Evolutionary conservation across 92 coral and sea anemone species (phyloP), one percentile per base, ranked within the genome.

Genomic region (Scolanthus callimorphus): DNA sequence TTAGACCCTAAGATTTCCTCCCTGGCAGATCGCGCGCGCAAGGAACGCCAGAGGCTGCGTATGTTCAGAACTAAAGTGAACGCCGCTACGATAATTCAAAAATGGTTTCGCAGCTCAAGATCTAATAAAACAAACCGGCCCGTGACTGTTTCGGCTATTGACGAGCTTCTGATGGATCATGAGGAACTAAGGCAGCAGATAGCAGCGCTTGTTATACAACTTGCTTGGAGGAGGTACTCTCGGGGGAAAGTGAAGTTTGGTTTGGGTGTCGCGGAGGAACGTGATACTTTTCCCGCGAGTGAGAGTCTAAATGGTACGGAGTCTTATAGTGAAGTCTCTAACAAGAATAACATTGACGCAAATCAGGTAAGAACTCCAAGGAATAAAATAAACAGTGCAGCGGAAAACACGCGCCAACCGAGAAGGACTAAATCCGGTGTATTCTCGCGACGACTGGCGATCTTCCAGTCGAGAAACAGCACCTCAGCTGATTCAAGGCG

Each of bases 71-170:
- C 59, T 20, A 92, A 92, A 66, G 83, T 88, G 41, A 74, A 88
- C 29, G 98, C 98, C 15, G 98, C 98, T 0, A 55, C 80, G 6
- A 22, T 60, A 17, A 73, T 92, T 44, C 98, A 92, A 38, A 69
- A 79, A 17, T 83, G 80, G 78, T 92, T 77, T 63, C 69, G 96
- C 10, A 21, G 53, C n/a, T 53, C 69, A 17, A 75, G 73, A 39
- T 39, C 59, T 48, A 56, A 38, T n/a, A 23, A 46, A 21, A 51
- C 52, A 9, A 57, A 52, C 8, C 77, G 71, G 37, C 65, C 63
- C n/a, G 25, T 20, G 12, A 3, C 28, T 2, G 59, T 78, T 31
- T 60, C 49, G 27, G 43, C 48, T 39, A 45, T 77, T 1, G 63
- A 75, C 3, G 84, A 73, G 39, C 69, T 83, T 39, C 65, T 60